These are phyloP conservation scores for Sinotaia quadrata DNA, from an alignment of 2,888 invertebrate species.

Conservation along the genomic window DNA sequence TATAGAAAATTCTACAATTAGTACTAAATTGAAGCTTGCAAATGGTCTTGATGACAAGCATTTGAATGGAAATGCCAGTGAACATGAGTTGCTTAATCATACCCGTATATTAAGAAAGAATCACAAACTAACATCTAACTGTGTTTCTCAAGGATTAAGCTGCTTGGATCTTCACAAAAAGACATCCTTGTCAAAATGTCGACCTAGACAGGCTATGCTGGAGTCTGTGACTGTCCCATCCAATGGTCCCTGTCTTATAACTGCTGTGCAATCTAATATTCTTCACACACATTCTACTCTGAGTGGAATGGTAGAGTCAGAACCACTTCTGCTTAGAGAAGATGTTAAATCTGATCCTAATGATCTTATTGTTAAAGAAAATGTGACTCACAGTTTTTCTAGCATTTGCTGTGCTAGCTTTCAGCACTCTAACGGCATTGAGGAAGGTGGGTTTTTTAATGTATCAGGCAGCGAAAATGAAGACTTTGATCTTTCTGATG, in stretches of 20 bases:
- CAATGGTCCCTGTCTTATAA: too few relatives aligned
- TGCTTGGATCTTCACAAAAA: too few relatives aligned
- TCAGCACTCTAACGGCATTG: not conserved
- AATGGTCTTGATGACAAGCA: constrained; percentile 13
- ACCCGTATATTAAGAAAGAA: not conserved
- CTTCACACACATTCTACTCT: too few relatives aligned
- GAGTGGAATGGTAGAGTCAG: not conserved
- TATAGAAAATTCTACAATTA: too few relatives aligned
- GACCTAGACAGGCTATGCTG: not conserved
- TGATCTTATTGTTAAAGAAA: too few relatives aligned
- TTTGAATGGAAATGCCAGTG: constrained; percentile 6
- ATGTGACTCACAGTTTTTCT: not conserved
- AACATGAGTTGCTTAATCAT: not conserved
- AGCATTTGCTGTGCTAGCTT: not conserved
- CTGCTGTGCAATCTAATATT: too few relatives aligned
- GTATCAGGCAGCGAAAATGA: constrained; percentile 17
- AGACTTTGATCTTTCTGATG: constrained; percentile 19
- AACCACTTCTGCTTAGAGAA: not conserved
- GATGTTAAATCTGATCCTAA: not conserved
- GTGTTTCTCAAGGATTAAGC: too few relatives aligned
- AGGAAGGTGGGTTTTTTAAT: not conserved
- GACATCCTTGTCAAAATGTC: not conserved
- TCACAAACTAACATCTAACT: too few relatives aligned
- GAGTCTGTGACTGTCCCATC: not conserved
- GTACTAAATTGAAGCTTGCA: too few relatives aligned